Evolutionary conservation across 1,140 invertebrate genomes (phyloP).

Genomic region (Leptopilina boulardi): DNA sequence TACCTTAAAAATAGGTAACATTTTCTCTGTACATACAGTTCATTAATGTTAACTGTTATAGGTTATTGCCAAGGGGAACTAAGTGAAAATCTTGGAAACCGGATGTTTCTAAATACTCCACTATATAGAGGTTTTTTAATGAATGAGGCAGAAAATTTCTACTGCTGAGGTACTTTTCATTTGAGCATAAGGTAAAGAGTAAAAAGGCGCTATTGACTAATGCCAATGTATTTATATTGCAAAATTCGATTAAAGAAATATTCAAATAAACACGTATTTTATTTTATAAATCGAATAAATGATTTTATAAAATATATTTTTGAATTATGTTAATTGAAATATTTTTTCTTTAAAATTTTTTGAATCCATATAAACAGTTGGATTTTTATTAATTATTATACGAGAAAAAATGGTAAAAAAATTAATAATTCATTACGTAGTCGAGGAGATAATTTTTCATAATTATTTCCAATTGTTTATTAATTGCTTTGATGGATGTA

Average conservation of each 20-base stretch:
- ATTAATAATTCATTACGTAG: not conserved
- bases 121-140: slow-evolving; percentile 3
- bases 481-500: slow-evolving; percentile 3
- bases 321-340: too few relatives aligned
- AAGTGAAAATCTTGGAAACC: slow-evolving; percentile 30
- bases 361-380: too few relatives aligned
- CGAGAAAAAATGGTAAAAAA: not conserved
- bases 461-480: slow-evolving; percentile 14
- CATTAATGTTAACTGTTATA: slow-evolving; percentile 15
- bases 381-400: too few relatives aligned
- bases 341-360: too few relatives aligned
- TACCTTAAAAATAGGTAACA: not conserved
- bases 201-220: not conserved
- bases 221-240: not conserved
- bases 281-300: too few relatives aligned
- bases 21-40: not conserved
- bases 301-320: too few relatives aligned
- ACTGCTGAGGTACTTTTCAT: not conserved
- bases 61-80: not conserved
- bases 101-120: slow-evolving; percentile 26
- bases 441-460: not conserved
- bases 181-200: not conserved
- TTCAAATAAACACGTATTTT: not conserved
- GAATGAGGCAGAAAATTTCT: not conserved
- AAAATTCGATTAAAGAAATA: not conserved